Conservation (phyloP, 2,113 vertebrate genomes). For the Myotis davidii region DNA sequence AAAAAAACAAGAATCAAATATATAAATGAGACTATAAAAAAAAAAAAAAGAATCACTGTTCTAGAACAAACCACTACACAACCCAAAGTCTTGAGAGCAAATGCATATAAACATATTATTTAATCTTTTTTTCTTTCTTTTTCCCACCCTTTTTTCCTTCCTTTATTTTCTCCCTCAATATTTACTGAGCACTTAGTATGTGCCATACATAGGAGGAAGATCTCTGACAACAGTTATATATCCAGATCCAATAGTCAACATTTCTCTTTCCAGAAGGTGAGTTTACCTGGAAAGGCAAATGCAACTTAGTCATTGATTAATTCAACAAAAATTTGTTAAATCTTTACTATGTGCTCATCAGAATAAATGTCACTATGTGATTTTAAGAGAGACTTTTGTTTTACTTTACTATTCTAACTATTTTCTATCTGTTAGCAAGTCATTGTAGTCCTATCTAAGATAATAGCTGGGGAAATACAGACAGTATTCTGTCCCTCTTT, state of each 20-base stretch:
- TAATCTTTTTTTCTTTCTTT: not conserved
- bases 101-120: not conserved
- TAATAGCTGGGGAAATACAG: not conserved
- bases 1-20: no score
- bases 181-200: not conserved
- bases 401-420: not conserved
- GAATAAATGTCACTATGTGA: not conserved
- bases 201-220: not conserved
- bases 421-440: not conserved
- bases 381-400: conserved; percentile 30
- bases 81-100: not conserved
- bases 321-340: conserved; percentile 14
- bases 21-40: no score
- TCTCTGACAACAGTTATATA: not conserved
- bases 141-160: not conserved
- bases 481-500: not conserved
- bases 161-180: not conserved
- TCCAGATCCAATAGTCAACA: not conserved
- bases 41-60: not conserved
- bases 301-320: not conserved
- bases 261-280: conserved; percentile 18
- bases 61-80: not conserved
- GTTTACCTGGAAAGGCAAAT: conserved; percentile 15
- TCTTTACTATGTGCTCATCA: not conserved
- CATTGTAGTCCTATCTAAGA: not conserved